Evolutionary conservation across 2,888 invertebrate species (phyloP), one percentile per base, ranked within the genome.

Genomic region (Ophioninae sp.): DNA sequence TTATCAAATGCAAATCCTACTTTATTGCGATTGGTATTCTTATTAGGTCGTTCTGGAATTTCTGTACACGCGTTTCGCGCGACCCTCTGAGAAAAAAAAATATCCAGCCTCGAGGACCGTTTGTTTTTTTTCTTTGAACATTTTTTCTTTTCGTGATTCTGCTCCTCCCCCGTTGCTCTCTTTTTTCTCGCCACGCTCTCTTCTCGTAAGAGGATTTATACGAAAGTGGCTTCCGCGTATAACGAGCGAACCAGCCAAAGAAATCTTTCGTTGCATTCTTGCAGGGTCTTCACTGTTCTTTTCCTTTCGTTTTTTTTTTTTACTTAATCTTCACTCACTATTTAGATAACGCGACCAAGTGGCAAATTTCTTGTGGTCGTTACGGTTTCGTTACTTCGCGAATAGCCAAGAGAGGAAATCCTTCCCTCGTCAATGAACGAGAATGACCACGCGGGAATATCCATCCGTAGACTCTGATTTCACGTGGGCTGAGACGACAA

Each of bases 1-100:
- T 92, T 91, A 92, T 91, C 90, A 91, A 89, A 91, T 91, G 91
- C 90, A 92, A 92, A 92, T 91, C 90, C 91, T 91, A 89, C 89
- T 92, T 92, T 91, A 92, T 90, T 91, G 90, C 91, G 88, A 91
- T 91, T 92, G 91, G 90, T 87, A 84, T 84, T 84, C 84, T 84
- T 84, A 84, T 84, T 84, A 84, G 81, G 72, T 85, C 76, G 68
- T 44, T 80, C 63, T 51, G 79, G 73, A 37, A 68, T 78, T 79
- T 67, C 74, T 76, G 79, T 68, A 72, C 72, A 83, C 61, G 58
- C 8, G 6, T 9, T 51, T 30, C 72, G 58, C 51, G 58, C 67
- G 37, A 56, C 67, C 59, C 61, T 76, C 80, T 72, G 71, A 59
- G 51, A 67, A 59, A 67, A 79, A 80, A 79, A 80, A 58, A 77